These are phyloP conservation scores for Melopsittacus undulatus DNA, from an alignment of 2,797 vertebrate genomes.

Conservation along the genomic window DNA sequence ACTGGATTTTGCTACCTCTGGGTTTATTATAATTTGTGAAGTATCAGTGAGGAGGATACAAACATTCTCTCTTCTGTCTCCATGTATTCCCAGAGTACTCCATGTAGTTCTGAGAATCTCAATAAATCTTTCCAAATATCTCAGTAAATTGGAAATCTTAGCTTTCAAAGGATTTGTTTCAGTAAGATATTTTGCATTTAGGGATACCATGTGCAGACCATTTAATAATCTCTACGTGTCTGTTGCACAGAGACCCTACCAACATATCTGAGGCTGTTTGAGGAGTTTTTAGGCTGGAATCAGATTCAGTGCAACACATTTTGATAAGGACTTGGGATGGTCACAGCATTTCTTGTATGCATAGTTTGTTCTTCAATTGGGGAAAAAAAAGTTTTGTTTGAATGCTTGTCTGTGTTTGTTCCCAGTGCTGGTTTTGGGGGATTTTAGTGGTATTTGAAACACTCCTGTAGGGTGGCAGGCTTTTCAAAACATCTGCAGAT, in stretches of 20 bases:
- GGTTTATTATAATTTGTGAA: neutral
- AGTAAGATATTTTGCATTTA: neutral
- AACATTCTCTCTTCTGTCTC: neutral
- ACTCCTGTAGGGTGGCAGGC: neutral
- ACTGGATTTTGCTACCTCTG: neutral
- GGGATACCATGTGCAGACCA: neutral
- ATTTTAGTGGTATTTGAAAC: neutral
- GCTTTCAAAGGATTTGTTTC: neutral
- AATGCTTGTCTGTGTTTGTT: neutral
- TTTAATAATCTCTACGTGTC: neutral
- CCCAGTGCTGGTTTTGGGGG: neutral
- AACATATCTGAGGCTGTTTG: neutral
- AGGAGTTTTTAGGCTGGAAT: neutral
- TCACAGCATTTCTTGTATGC: neutral
- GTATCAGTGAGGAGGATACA: neutral
- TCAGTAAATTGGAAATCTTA: neutral
- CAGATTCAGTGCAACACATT: neutral
- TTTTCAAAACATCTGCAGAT: constrained; percentile 17
- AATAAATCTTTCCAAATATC: neutral
- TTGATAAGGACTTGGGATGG: neutral
- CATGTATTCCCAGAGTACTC: neutral
- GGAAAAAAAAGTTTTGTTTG: neutral
- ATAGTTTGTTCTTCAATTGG: neutral
- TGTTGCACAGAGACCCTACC: neutral
- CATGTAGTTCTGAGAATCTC: neutral